These are phyloP conservation scores for Nycticorax nycticorax DNA, from an alignment of 2,113 vertebrate species.

Conservation along the genomic window DNA sequence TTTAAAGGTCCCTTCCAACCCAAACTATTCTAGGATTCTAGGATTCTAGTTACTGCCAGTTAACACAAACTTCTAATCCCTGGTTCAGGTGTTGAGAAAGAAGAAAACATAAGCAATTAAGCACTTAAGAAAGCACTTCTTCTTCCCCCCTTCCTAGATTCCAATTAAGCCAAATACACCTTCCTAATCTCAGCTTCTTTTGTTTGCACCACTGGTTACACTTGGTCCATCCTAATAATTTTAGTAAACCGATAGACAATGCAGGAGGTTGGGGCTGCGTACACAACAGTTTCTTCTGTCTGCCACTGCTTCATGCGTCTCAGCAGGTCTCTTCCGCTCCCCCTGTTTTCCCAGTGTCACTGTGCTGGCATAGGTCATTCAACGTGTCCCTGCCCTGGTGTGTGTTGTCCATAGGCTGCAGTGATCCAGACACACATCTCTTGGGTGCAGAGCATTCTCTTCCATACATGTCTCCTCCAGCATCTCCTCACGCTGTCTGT, in stretches of 20 bases:
- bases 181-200: not conserved
- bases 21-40: no score
- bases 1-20: no score
- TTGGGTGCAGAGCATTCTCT: not conserved
- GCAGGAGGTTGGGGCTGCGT: not conserved
- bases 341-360: not conserved
- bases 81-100: not conserved
- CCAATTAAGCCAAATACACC: not conserved
- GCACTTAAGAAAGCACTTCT: not conserved
- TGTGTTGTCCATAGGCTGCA: not conserved
- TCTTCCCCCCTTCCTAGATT: not conserved
- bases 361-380: not conserved
- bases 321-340: not conserved
- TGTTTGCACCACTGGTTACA: not conserved
- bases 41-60: not conserved
- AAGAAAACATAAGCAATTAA: not conserved
- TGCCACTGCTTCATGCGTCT: not conserved
- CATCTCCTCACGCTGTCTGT: fast-evolving
- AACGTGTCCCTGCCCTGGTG: not conserved
- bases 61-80: not conserved
- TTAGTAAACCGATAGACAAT: not conserved
- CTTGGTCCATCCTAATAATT: fast-evolving
- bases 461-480: not conserved
- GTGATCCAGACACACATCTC: not conserved
- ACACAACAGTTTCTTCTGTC: not conserved